Conservation (phyloP, 1,140 invertebrate genomes). For the Drosophila kohkoa region DNA sequence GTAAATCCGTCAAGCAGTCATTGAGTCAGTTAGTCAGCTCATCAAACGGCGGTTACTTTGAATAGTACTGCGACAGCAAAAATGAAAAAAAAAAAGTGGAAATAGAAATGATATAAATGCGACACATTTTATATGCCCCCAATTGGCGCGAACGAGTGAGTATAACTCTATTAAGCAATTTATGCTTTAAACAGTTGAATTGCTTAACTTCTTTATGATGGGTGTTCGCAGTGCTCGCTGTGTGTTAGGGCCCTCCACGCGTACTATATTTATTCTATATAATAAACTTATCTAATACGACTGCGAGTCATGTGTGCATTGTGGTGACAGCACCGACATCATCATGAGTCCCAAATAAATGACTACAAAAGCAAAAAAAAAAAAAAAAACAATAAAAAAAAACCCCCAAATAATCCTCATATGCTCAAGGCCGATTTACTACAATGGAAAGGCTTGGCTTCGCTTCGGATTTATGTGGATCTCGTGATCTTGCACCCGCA, state of each 20-base stretch:
- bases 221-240: not conserved
- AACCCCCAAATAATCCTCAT: not conserved
- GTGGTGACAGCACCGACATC: constrained; percentile 36
- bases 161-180: constrained; percentile 77
- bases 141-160: constrained; percentile 44
- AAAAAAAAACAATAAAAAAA: no score
- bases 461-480: not conserved
- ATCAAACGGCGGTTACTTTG: not conserved
- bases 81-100: not conserved
- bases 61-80: not conserved
- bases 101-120: constrained; percentile 27
- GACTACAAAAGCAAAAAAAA: not conserved
- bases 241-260: constrained; percentile 44
- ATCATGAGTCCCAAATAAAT: not conserved
- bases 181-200: constrained; percentile 72
- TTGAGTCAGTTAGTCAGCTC: no score
- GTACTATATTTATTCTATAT: constrained; percentile 62
- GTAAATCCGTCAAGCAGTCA: no score
- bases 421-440: constrained; percentile 19
- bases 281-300: constrained; percentile 76
- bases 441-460: constrained; percentile 9
- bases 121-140: constrained; percentile 57
- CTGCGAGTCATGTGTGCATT: constrained; percentile 24
- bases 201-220: constrained; percentile 74
- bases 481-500: constrained; percentile 16